Base-by-base conservation (phyloP, 1,140 invertebrate species). In the Drosophila albomicans region DNA sequence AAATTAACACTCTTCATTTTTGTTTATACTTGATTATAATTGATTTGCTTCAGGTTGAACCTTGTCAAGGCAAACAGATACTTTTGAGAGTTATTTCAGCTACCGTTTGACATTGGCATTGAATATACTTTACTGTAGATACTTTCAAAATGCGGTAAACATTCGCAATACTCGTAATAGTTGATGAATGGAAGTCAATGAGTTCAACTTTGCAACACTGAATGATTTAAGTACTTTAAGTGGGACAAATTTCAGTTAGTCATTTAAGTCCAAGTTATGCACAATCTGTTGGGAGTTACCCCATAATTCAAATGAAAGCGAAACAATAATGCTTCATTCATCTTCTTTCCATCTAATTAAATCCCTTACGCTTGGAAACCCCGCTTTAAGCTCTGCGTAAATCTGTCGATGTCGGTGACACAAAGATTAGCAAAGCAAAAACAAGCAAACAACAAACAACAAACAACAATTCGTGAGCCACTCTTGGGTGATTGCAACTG, bases 31-130 rank as follows among this genome's bases (percentile, higher is more conserved):
- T 46, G 11, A 45, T 66, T n/a, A 59, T 68, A 68, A 74, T 57
- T 68, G 58, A 70, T 75, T 63, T 49, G 41, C 13, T 62, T 63
- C 13, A 45, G 28, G 10, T 62, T 62, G 65, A 75, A 75, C 72
- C 48, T 48, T 35, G 15, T 13, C 65, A 74, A 74, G 66, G 71
- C 43, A 52, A 56, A n/a, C 63, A 65, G 7, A 58, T 57, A 65
- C 16, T 38, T 67, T 52, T 5, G 13, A 32, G 15, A 49, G 35
- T 56, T 41, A 11, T 46, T 56, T 62, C 43, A 49, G 64, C 64
- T 67, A 67, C 64, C 30, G 64, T 57, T 5, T 57, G 58, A 13
- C 66, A 75, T 58, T 75, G 72, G 43, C 51, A 56, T 51, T 72
- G 62, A 65, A 35, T 56, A 13, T 46, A 59, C 20, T 25, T 4